These are phyloP conservation scores for Macrophya annulata DNA, from an alignment of 2,888 invertebrate species.

Conservation along the genomic window DNA sequence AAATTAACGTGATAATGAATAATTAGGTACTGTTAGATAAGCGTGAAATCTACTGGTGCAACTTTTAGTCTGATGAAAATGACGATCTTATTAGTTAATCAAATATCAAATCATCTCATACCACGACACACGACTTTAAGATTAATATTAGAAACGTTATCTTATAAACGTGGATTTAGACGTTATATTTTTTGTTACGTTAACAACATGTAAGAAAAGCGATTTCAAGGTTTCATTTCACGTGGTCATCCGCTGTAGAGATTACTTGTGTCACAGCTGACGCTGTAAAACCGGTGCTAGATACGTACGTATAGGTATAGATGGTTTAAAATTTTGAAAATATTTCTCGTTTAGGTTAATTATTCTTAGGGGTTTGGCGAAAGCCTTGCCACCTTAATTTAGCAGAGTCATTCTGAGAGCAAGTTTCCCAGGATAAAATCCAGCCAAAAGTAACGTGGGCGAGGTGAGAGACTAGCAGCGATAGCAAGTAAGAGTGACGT, in stretches of 20 bases:
- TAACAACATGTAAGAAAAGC: neutral
- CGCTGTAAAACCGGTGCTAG: neutral
- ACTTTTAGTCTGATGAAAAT: neutral
- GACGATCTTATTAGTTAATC: neutral
- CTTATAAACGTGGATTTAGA: neutral
- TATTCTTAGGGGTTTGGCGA: conserved; percentile 20
- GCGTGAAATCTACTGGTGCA: neutral
- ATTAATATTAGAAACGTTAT: neutral
- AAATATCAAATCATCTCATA: neutral
- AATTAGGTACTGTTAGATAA: conserved; percentile 12
- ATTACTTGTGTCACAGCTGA: conserved; percentile 20
- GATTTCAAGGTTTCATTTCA: neutral
- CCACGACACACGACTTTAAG: neutral
- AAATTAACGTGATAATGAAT: conserved; percentile 36
- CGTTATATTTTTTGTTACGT: neutral
- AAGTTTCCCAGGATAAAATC: conserved; percentile 41
- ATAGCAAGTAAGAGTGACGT: conserved; percentile 19
- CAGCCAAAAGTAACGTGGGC: conserved; percentile 2
- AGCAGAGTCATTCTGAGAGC: conserved; percentile 25
- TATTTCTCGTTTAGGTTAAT: conserved; percentile 41
- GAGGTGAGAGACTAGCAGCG: neutral
- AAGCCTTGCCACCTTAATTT: conserved; percentile 21
- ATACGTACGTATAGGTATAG: neutral
- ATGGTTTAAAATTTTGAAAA: conserved; percentile 22
- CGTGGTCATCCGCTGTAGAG: neutral